Evolutionary conservation across 1,140 invertebrate genomes (phyloP).

Genomic region (Euborellia annulipes): DNA sequence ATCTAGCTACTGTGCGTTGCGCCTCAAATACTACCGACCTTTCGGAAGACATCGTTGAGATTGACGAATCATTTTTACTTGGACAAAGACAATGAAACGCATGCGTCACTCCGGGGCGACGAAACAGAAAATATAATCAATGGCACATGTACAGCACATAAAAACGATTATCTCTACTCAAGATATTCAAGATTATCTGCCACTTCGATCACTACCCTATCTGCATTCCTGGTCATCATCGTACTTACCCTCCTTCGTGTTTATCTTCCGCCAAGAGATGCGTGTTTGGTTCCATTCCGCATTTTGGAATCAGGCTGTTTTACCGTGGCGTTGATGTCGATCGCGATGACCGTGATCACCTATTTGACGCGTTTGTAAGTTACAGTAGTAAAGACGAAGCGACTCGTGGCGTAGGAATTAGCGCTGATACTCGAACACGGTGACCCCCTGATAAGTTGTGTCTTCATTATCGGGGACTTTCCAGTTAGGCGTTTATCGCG

Average conservation of each 20-base stretch:
- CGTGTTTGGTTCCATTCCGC: slow-evolving; percentile 74
- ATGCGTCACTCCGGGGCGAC: slow-evolving; percentile 12
- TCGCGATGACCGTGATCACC: slow-evolving; percentile 59
- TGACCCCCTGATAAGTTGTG: slow-evolving; percentile 50
- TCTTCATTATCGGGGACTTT: slow-evolving; percentile 71
- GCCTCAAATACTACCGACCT: slow-evolving; percentile 45
- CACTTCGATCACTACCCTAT: slow-evolving; percentile 55
- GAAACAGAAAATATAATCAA: slow-evolving; percentile 13
- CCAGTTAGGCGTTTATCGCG: slow-evolving; percentile 65
- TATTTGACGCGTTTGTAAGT: slow-evolving; percentile 81
- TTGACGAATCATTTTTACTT: slow-evolving; percentile 32
- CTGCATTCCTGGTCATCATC: slow-evolving; percentile 51
- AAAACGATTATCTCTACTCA: slow-evolving; percentile 25
- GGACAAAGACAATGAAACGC: slow-evolving; percentile 37
- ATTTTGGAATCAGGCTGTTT: slow-evolving; percentile 68
- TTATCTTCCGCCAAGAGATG: slow-evolving; percentile 67
- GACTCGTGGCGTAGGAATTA: slow-evolving; percentile 70
- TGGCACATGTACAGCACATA: slow-evolving; percentile 19
- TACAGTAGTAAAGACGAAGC: slow-evolving; percentile 82
- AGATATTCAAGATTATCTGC: slow-evolving; percentile 63
- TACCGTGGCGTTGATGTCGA: slow-evolving; percentile 62
- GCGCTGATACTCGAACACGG: slow-evolving; percentile 61
- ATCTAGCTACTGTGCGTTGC: slow-evolving; percentile 29
- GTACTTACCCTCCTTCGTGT: slow-evolving; percentile 54
- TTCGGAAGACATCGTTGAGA: slow-evolving; percentile 43